phyloP scores from a whole-genome alignment of 2,888 invertebrate genomes.

The Caenorhabditis sp. region DNA sequence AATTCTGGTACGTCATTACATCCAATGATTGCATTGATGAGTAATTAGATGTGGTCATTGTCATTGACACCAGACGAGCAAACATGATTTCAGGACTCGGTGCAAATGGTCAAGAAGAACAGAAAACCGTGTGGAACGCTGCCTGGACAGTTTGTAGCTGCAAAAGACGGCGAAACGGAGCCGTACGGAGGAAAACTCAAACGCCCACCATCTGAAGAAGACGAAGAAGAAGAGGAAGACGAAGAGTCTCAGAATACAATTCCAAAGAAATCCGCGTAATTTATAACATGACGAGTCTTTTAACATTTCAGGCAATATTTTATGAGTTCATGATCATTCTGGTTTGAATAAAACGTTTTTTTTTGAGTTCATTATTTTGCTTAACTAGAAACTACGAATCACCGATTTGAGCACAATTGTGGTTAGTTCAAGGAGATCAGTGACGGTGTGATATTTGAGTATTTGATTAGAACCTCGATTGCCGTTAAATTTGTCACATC shows the following conservation, averaged over 20 bases:
- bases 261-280: constrained; percentile 44
- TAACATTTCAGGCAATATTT: constrained; percentile 1
- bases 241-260: constrained; percentile 16
- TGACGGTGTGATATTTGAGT: constrained; percentile 17
- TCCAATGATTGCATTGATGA: no score
- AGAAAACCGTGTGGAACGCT: constrained; percentile 41
- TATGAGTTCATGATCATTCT: no score
- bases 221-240: constrained; percentile 30
- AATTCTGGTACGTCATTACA: constrained; percentile 59
- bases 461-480: constrained; percentile 28
- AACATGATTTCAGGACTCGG: constrained; percentile 41
- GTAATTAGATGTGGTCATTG: no score
- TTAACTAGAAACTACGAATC: not conserved
- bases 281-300: constrained; percentile 21
- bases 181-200: constrained; percentile 34
- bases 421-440: constrained; percentile 25
- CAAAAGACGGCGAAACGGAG: constrained; percentile 27
- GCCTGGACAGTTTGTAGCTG: constrained; percentile 19
- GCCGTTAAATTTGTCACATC: constrained; percentile 28
- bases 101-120: constrained; percentile 48
- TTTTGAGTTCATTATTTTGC: no score
- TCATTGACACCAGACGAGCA: not conserved
- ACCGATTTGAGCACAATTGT: no score
- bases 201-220: constrained; percentile 10
- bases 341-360: no score